A percentile compares a stretch with the other conserved stretches of the same genome.
These are phyloP conservation scores for Carassius carassius DNA, from an alignment of 2,113 vertebrate species.

Conservation along the genomic window DNA sequence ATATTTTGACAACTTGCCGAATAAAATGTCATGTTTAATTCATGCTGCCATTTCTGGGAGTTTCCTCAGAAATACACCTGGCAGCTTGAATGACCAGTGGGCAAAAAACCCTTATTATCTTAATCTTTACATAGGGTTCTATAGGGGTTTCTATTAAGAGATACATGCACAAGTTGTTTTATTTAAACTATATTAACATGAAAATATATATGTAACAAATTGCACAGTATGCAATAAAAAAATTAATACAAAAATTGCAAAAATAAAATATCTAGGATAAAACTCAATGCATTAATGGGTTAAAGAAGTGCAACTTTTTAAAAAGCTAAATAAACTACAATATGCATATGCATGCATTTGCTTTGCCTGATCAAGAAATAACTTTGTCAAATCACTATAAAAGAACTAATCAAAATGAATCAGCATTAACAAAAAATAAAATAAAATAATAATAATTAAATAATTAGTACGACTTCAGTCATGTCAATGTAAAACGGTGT, in stretches of 20 bases:
- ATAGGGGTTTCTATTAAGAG: background rate
- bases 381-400: too few species aligned
- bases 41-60: background rate
- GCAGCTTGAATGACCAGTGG: background rate
- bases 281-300: too few species aligned
- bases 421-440: too few species aligned
- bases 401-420: too few species aligned
- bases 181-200: background rate
- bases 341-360: too few species aligned
- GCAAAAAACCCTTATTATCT: slow-evolving; percentile 5
- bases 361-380: too few species aligned
- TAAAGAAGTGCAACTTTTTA: too few species aligned
- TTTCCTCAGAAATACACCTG: slow-evolving; percentile 6
- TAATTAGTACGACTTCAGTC: too few species aligned
- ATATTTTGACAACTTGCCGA: background rate
- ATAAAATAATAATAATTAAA: too few species aligned
- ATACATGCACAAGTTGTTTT: background rate
- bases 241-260: background rate
- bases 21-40: background rate
- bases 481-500: background rate
- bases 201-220: background rate
- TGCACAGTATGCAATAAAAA: background rate
- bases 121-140: background rate
- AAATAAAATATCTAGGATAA: too few species aligned
- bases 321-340: background rate